A percentile compares a stretch with the other conserved stretches of the same genome.
Conservation (phyloP, 2,888 invertebrate species). For the Parnassius mnemosyne region DNA sequence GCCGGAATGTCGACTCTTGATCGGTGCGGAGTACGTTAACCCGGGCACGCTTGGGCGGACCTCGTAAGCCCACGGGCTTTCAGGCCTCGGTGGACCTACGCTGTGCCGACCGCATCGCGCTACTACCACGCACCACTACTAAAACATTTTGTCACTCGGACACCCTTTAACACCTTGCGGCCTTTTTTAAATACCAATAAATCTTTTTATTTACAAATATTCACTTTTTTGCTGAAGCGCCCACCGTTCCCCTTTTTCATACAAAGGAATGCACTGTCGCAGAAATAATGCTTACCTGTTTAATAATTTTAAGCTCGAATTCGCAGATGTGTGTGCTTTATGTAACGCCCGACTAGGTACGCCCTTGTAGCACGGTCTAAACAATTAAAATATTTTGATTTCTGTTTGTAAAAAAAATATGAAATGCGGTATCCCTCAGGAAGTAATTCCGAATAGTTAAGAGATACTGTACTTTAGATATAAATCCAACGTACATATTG, state of each 20-base stretch:
- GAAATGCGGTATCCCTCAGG: conserved; percentile 76
- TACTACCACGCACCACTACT: conserved; percentile 47
- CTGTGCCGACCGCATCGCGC: conserved; percentile 36
- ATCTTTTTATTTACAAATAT: conserved; percentile 68
- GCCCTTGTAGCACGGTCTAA: conserved; percentile 74
- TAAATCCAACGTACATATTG: conserved; percentile 54
- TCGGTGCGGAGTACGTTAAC: conserved; percentile 82
- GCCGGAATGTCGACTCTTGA: conserved; percentile 82
- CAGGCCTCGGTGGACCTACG: conserved; percentile 35
- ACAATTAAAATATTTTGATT: conserved; percentile 42
- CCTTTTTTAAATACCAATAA: conserved; percentile 72
- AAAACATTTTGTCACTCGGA: conserved; percentile 59
- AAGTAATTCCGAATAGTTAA: conserved; percentile 67
- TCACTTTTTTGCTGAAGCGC: conserved; percentile 71
- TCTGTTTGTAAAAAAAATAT: conserved; percentile 42
- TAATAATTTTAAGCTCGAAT: conserved; percentile 44
- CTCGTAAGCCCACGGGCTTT: conserved; percentile 51
- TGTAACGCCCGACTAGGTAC: conserved; percentile 74
- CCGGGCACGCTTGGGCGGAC: conserved; percentile 76
- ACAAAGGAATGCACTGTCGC: conserved; percentile 77
- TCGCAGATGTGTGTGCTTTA: conserved; percentile 68
- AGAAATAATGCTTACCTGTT: conserved; percentile 27
- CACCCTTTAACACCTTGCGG: conserved; percentile 70
- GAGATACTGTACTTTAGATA: conserved; percentile 57
- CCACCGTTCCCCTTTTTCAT: conserved; percentile 55